Conservation (phyloP, 2,888 invertebrate species). For the Tridacna crocea region DNA sequence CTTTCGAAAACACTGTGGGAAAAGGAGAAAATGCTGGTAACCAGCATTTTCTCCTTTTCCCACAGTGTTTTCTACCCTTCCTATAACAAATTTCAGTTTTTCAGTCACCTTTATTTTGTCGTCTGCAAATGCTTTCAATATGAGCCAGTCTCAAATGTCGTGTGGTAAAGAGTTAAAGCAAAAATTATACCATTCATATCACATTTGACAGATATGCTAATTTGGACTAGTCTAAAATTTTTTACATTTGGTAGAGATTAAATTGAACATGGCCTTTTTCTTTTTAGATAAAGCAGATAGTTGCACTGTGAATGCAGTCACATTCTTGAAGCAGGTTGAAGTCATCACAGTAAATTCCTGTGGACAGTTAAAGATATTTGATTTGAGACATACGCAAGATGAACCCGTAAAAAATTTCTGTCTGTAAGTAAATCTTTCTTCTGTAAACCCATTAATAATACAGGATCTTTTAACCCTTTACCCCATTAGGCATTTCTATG, state of each 20-base stretch:
- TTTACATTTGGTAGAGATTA: not conserved
- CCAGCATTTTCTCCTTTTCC: not conserved
- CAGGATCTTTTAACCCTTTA: no score
- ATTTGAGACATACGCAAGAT: slow-evolving; percentile 88
- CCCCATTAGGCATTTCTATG: no score
- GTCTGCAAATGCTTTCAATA: no score
- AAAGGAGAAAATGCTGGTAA: not conserved
- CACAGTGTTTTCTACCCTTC: not conserved
- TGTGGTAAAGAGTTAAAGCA: no score
- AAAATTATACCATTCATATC: no score
- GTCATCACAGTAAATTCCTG: slow-evolving; percentile 93
- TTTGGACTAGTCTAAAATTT: no score
- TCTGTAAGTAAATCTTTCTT: slow-evolving; percentile 86
- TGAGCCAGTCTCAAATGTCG: no score
- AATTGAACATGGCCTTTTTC: slow-evolving; percentile 1
- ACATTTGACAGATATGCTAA: no score
- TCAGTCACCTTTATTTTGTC: no score
- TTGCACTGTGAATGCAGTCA: slow-evolving; percentile 91
- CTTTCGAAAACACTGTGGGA: no score
- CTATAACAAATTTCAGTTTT: no score
- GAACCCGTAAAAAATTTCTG: slow-evolving; percentile 90
- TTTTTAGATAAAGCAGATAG: slow-evolving; percentile 90
- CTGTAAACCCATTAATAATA: not conserved
- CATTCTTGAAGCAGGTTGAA: slow-evolving; percentile 90
- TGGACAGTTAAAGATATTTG: slow-evolving; percentile 96